Evolutionary conservation across 1,140 invertebrate genomes (phyloP).

Genomic region (Neomicropteryx cornuta): DNA sequence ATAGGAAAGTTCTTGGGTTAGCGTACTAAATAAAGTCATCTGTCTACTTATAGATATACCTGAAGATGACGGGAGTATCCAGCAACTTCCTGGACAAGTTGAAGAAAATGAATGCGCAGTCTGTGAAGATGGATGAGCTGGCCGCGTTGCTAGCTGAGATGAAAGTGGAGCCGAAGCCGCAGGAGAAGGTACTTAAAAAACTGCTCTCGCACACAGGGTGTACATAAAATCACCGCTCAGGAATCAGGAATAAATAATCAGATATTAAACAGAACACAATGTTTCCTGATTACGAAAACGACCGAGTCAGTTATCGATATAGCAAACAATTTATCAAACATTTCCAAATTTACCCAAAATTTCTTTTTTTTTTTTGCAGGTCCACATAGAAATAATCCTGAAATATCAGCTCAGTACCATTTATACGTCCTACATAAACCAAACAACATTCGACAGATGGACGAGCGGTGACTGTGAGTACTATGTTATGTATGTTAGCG

Average conservation of each 20-base stretch:
- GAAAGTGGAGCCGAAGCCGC: not conserved
- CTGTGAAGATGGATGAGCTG: slow-evolving; percentile 7
- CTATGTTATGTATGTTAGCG: too few relatives aligned
- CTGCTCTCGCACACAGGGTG: too few relatives aligned
- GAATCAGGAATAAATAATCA: too few relatives aligned
- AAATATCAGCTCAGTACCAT: slow-evolving; percentile 12
- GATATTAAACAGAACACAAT: too few relatives aligned
- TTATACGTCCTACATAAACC: slow-evolving; percentile 10
- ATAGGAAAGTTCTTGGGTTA: too few relatives aligned
- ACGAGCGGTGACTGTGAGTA: slow-evolving; percentile 11
- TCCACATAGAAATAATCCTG: slow-evolving; percentile 13
- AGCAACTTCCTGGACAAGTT: slow-evolving; percentile 10
- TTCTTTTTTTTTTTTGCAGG: too few relatives aligned
- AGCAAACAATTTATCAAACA: too few relatives aligned
- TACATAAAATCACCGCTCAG: too few relatives aligned
- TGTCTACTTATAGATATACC: slow-evolving; percentile 10
- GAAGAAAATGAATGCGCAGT: slow-evolving; percentile 6
- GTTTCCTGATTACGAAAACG: too few relatives aligned
- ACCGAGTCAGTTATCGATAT: too few relatives aligned
- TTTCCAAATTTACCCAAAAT: too few relatives aligned
- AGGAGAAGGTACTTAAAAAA: not conserved
- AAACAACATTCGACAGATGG: slow-evolving; percentile 14
- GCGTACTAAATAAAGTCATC: not conserved
- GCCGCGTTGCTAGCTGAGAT: not conserved
- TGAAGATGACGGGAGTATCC: slow-evolving; percentile 12